Percentiles rank a stretch among this genome's conserved stretches.
These are phyloP conservation scores for Lophotriccus pileatus DNA, from an alignment of 2,797 vertebrate genomes.

Conservation along the genomic window DNA sequence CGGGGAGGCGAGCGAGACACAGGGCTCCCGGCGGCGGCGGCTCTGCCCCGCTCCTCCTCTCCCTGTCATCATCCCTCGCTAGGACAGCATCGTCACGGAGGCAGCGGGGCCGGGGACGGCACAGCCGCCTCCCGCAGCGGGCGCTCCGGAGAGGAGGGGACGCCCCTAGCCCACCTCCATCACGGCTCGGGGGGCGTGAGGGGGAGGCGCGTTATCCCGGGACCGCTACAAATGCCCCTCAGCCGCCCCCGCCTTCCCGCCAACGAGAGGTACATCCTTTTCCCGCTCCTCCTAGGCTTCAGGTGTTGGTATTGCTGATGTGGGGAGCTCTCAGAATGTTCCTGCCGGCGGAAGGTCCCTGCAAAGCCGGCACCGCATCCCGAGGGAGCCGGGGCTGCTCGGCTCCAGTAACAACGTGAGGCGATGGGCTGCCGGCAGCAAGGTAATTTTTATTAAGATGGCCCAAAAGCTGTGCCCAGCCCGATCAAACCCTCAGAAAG, in stretches of 20 bases:
- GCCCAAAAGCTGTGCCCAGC: neutral
- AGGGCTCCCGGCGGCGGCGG: neutral
- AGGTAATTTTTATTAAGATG: neutral
- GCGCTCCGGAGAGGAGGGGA: neutral
- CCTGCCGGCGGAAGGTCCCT: fast-evolving
- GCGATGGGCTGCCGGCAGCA: fast-evolving
- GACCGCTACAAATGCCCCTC: neutral
- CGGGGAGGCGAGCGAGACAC: neutral
- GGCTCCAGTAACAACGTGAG: fast-evolving
- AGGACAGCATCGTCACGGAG: slow-evolving; percentile 34
- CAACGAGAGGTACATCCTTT: fast-evolving
- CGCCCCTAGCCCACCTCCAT: neutral
- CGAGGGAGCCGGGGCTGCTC: no score
- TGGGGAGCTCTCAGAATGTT: fast-evolving
- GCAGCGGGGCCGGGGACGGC: neutral
- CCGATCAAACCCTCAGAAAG: neutral
- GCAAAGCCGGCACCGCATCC: neutral
- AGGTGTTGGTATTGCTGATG: fast-evolving
- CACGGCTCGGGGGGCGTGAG: neutral
- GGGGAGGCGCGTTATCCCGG: neutral
- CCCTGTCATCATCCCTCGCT: slow-evolving; percentile 58
- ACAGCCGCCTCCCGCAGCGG: neutral
- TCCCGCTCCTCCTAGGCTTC: fast-evolving
- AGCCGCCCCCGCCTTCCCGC: fast-evolving
- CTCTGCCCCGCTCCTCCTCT: slow-evolving; percentile 19